Evolutionary conservation across 2,888 invertebrate species (phyloP).

Genomic region (Terebella lapidaria): DNA sequence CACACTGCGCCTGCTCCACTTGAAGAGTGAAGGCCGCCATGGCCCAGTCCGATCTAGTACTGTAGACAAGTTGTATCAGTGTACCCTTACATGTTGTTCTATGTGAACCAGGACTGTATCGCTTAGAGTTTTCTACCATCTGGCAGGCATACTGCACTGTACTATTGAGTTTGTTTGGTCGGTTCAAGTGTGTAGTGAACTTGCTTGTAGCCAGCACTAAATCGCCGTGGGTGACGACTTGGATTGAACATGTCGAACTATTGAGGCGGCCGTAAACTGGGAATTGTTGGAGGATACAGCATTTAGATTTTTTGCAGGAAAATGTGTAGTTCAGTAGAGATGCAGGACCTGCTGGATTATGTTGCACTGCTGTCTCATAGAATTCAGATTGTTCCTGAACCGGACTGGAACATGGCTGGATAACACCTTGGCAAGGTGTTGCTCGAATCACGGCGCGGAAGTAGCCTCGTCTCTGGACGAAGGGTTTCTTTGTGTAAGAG

Average conservation of each 20-base stretch:
- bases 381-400: neutral
- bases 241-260: neutral
- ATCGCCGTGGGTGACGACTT: neutral
- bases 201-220: constrained; percentile 6
- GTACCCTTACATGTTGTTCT: constrained; percentile 7
- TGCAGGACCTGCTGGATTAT: neutral
- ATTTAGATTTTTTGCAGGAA: constrained; percentile 11
- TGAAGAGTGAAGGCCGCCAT: constrained; percentile 6
- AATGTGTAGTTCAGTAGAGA: neutral
- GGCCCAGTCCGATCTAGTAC: neutral
- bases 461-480: neutral
- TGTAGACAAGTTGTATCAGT: neutral
- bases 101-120: neutral
- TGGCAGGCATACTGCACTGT: neutral
- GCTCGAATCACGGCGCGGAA: constrained; percentile 4
- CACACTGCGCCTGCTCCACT: constrained; percentile 7
- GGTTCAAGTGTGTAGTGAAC: neutral
- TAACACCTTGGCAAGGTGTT: constrained; percentile 8
- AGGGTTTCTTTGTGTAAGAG: constrained; percentile 4
- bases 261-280: constrained; percentile 1
- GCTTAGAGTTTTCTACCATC: neutral
- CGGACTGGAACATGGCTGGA: constrained; percentile 4
- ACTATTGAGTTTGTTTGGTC: neutral
- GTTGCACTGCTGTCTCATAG: neutral
- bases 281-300: constrained; percentile 14